These are phyloP conservation scores for Lepus americanus DNA, from an alignment of 2,113 vertebrate species.

Conservation along the genomic window DNA sequence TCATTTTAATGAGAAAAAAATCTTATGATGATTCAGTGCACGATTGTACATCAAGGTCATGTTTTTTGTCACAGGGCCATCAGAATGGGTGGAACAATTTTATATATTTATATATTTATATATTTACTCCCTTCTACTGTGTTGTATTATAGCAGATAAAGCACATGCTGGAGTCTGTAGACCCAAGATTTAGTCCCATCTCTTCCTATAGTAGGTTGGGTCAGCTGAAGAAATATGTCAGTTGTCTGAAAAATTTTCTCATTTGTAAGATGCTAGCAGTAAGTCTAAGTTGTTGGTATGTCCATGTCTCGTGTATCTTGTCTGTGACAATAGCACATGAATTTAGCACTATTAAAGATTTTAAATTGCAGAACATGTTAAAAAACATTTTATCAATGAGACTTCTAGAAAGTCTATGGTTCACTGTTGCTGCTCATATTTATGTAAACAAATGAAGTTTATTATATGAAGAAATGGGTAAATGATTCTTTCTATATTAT, in stretches of 20 bases:
- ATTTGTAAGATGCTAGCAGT: not conserved
- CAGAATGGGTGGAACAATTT: not conserved
- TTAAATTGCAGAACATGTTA: not conserved
- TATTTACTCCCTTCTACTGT: not conserved
- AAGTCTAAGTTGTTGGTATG: not conserved
- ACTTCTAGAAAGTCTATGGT: not conserved
- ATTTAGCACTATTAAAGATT: not conserved
- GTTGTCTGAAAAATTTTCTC: not conserved
- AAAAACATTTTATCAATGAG: conserved; percentile 24
- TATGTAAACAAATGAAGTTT: not conserved
- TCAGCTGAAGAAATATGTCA: not conserved
- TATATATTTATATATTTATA: not conserved
- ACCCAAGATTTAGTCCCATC: not conserved
- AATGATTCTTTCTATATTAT: not conserved
- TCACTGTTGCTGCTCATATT: not conserved
- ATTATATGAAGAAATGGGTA: not conserved
- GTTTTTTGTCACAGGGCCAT: not conserved
- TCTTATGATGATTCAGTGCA: not conserved
- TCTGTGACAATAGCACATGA: not conserved
- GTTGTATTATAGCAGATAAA: not conserved
- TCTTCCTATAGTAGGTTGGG: not conserved
- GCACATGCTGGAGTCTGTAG: not conserved
- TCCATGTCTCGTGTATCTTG: not conserved
- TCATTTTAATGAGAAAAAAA: not conserved
- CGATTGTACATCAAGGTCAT: not conserved